Percentiles rank a stretch among this genome's conserved stretches.
Conservation (phyloP, 2,797 vertebrate species). For the Mallotus villosus region DNA sequence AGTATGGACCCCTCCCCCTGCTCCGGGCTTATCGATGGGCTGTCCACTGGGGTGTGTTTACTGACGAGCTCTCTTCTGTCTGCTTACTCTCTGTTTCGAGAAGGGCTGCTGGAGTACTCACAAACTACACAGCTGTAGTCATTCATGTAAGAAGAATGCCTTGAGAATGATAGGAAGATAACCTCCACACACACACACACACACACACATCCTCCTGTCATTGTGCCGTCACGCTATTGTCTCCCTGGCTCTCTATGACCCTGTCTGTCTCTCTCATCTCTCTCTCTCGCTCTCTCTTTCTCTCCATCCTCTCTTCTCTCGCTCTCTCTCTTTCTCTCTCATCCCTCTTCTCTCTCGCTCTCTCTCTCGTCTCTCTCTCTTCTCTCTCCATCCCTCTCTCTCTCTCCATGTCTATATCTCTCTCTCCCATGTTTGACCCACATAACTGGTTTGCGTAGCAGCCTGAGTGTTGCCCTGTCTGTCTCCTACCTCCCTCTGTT, state of each 20-base stretch:
- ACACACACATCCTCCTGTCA: not conserved
- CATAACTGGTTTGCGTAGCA: constrained; percentile 63
- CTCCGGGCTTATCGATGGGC: constrained; percentile 5
- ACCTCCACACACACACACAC: too few species aligned
- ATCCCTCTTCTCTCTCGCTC: constrained; percentile 6
- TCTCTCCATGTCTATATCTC: constrained; percentile 31
- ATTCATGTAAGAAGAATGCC: too few species aligned
- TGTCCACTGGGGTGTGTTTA: not conserved
- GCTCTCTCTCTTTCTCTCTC: too few species aligned
- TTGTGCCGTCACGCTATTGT: not conserved
- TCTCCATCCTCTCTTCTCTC: too few species aligned
- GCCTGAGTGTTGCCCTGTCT: constrained; percentile 51
- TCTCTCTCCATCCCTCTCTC: constrained; percentile 36
- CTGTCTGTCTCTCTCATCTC: too few species aligned
- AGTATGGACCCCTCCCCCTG: constrained; percentile 6
- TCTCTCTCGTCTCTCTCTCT: constrained; percentile 27
- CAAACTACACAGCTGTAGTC: not conserved
- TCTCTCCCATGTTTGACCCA: constrained; percentile 69
- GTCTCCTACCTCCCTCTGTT: constrained; percentile 55
- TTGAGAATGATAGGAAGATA: too few species aligned
- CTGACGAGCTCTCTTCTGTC: not conserved
- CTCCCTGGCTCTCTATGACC: too few species aligned
- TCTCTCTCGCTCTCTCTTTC: too few species aligned
- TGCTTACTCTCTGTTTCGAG: not conserved
- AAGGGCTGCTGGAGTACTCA: not conserved